Percentiles rank a stretch among this genome's conserved stretches.
These are phyloP conservation scores for Mormyrus lacerda DNA, from an alignment of 2,113 vertebrate genomes.

Conservation along the genomic window DNA sequence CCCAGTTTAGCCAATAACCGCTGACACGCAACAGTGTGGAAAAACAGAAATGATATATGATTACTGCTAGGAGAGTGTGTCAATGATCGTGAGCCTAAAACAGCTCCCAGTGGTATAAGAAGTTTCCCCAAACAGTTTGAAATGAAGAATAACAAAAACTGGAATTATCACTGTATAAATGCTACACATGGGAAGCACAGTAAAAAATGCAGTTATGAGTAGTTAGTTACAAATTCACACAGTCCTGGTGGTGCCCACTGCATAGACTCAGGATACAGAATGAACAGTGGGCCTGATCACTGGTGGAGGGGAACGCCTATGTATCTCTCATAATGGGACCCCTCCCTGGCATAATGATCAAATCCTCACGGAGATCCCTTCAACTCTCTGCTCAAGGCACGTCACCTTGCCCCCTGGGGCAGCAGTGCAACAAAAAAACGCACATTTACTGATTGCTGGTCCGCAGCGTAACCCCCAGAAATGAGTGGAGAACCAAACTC, in stretches of 20 bases:
- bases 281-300: not conserved
- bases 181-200: not conserved
- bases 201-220: not conserved
- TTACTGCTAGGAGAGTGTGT: not conserved
- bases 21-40: not conserved
- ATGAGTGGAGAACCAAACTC: constrained; percentile 13
- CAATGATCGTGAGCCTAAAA: not conserved
- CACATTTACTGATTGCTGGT: constrained; percentile 38
- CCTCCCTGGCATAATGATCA: constrained; percentile 13
- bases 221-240: not conserved
- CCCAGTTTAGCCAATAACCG: not conserved
- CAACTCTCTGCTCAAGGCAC: not conserved
- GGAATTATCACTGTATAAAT: not conserved
- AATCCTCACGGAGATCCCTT: not conserved
- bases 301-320: not conserved
- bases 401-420: constrained; percentile 15
- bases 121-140: not conserved
- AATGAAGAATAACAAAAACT: not conserved
- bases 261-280: not conserved
- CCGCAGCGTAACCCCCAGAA: constrained; percentile 30
- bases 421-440: constrained; percentile 35
- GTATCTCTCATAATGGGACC: not conserved
- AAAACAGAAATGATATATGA: not conserved
- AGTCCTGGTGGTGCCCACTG: not conserved
- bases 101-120: not conserved